Evolutionary conservation across 2,113 vertebrate genomes (phyloP).

Genomic region (Hoplias malabaricus): DNA sequence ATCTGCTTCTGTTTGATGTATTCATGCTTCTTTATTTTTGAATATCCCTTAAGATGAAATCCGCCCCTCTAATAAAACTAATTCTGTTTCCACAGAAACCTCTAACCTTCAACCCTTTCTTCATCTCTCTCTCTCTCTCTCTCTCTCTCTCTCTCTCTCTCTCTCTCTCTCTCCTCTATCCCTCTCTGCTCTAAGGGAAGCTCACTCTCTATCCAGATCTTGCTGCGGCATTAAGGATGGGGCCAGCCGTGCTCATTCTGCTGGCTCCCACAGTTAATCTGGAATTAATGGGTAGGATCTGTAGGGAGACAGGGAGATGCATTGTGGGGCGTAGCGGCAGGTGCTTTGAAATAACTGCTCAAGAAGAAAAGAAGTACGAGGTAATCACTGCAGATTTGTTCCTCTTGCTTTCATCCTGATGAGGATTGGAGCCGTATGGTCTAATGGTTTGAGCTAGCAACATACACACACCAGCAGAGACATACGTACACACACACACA

Average conservation of each 20-base stretch:
- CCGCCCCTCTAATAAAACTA: neutral
- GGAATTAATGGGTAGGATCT: slow-evolving; percentile 58
- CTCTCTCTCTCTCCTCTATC: slow-evolving; percentile 29
- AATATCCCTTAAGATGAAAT: neutral
- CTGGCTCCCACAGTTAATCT: slow-evolving; percentile 54
- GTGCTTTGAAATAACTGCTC: slow-evolving; percentile 43
- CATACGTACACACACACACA: neutral
- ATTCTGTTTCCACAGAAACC: neutral
- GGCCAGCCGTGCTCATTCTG: slow-evolving; percentile 17
- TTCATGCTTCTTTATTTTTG: neutral
- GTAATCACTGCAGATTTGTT: slow-evolving; percentile 66
- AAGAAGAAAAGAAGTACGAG: slow-evolving; percentile 53
- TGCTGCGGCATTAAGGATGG: slow-evolving; percentile 27
- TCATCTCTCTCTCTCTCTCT: slow-evolving; percentile 51
- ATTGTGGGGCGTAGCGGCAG: slow-evolving; percentile 55
- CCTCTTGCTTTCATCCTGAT: slow-evolving; percentile 55
- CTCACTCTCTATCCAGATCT: slow-evolving; percentile 30
- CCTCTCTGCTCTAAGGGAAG: slow-evolving; percentile 19
- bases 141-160: slow-evolving; percentile 36
- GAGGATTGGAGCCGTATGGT: slow-evolving; percentile 51
- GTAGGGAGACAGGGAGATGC: slow-evolving; percentile 44
- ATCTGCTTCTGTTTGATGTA: neutral
- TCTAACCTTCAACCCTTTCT: slow-evolving; percentile 14
- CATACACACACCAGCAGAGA: slow-evolving; percentile 20
- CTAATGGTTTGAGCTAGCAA: slow-evolving; percentile 49